Evolutionary conservation across 1,140 invertebrate genomes (phyloP), one percentile per base, ranked within the genome.

Genomic region (Lasioglossum albipes): DNA sequence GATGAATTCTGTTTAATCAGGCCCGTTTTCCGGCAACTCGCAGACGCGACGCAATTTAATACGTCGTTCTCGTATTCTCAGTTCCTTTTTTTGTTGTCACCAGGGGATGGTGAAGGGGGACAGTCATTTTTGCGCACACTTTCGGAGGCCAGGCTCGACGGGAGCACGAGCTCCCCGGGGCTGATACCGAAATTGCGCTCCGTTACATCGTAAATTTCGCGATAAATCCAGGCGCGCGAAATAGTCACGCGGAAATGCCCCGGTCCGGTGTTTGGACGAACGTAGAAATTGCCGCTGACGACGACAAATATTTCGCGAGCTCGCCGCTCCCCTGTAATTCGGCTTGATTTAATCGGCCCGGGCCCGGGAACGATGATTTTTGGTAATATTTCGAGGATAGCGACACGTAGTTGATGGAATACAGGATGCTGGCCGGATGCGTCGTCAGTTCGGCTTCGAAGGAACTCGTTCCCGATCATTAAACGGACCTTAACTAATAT

Each of bases 401-500:
- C 22, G 61, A 16, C 52, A 36, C 16, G 22, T 9, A 16, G 22
- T 18, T 4, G 13, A 45, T 9, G 18, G 41, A 16, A 12, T 7
- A 13, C 12, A 0, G 49, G 4, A 41, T 41, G 12, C 7, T n/a
- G 3, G 7, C n/a, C 7, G 10, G 66, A 49, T 20, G 12, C 42
- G 2, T 20, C 54, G 61, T 41, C 49, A 54, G 78, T 13, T 54
- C 45, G n/a, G 59, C 27, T n/a, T 66, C 41, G 69, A 75, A 80
- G 70, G 54, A 84, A 75, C 45, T 65, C 45, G 74, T 80, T 76
- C 59, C 64, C 57, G 31, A 31, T 68, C 52, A 27, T 52, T 77
- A 72, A 79, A 79, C 82, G 86, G 72, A 78, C 86, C 82, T 86
- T 81, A 82, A 87, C 86, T 87, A 87, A 75, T 70, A 84, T 78